Conservation (phyloP, 2,113 vertebrate species). For the Calidris pugnax region DNA sequence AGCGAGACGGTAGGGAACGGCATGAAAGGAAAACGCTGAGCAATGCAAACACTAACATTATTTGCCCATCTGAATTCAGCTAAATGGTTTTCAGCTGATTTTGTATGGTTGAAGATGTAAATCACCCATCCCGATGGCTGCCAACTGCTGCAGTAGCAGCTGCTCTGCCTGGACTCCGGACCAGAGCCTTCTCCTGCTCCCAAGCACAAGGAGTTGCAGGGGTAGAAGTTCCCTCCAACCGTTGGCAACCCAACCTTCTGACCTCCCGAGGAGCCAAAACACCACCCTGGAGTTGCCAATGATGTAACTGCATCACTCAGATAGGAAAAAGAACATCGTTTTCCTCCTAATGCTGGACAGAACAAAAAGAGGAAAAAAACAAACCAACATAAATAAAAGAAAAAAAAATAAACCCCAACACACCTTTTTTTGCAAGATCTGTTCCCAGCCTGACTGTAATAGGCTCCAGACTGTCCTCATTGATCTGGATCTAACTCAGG, state of each 20-base stretch:
- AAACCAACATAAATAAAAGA: too few relatives aligned
- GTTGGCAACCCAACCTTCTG: background rate
- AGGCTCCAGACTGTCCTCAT: background rate
- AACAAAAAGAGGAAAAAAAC: background rate
- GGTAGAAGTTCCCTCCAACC: background rate
- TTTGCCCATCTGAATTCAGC: constrained; percentile 45
- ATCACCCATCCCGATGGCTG: background rate
- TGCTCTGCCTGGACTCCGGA: constrained; percentile 26
- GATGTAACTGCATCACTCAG: background rate
- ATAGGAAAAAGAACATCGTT: background rate
- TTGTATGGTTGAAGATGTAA: constrained; percentile 41
- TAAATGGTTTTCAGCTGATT: constrained; percentile 56
- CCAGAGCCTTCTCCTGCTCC: background rate
- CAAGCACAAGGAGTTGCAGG: background rate
- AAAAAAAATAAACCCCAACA: too few relatives aligned
- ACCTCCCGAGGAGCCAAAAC: background rate
- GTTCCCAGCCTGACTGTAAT: background rate
- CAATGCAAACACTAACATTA: background rate
- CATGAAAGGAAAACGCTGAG: constrained; percentile 53
- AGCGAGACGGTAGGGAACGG: background rate
- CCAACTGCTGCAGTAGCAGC: constrained; percentile 28
- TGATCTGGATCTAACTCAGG: background rate
- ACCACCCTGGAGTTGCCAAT: background rate
- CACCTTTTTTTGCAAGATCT: background rate
- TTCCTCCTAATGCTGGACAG: too few relatives aligned